Percentiles rank a stretch among this genome's conserved stretches.
These are phyloP conservation scores for Ctenomys sociabilis DNA, from an alignment of 2,113 vertebrate species.

Conservation along the genomic window DNA sequence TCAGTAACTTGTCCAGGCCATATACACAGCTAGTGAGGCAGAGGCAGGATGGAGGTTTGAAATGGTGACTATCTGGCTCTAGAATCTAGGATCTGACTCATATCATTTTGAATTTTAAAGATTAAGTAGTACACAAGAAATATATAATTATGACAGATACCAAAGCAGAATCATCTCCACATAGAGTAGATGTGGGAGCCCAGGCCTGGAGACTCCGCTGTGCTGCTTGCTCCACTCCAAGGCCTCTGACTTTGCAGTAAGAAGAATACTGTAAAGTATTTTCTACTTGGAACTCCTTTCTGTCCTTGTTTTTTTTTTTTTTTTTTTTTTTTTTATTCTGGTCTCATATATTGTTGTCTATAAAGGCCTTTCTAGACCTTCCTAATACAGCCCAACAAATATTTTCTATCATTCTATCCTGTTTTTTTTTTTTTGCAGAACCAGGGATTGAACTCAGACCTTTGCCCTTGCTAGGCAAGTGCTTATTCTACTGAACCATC, in stretches of 20 bases:
- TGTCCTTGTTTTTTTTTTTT: background rate
- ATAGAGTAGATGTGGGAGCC: background rate
- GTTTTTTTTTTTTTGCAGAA: conserved; percentile 18
- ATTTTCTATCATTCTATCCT: background rate
- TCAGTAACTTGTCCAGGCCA: background rate
- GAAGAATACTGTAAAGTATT: no score
- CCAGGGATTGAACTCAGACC: no score
- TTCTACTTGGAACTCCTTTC: background rate
- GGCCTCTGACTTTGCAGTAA: background rate
- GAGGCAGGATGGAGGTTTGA: conserved; percentile 4
- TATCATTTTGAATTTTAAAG: conserved; percentile 25
- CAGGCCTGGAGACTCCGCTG: background rate
- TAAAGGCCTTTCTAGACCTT: background rate
- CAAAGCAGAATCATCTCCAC: background rate
- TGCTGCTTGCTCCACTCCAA: background rate
- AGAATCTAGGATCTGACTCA: background rate
- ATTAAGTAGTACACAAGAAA: background rate
- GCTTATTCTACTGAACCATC: no score
- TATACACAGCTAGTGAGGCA: background rate
- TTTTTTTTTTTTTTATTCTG: background rate
- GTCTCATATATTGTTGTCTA: background rate
- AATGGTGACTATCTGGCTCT: background rate
- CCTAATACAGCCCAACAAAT: background rate
- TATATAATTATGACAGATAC: background rate
- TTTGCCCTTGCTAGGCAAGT: no score